Base-by-base conservation (phyloP, 2,113 vertebrate genomes). In the Artemisiospiza belli region DNA sequence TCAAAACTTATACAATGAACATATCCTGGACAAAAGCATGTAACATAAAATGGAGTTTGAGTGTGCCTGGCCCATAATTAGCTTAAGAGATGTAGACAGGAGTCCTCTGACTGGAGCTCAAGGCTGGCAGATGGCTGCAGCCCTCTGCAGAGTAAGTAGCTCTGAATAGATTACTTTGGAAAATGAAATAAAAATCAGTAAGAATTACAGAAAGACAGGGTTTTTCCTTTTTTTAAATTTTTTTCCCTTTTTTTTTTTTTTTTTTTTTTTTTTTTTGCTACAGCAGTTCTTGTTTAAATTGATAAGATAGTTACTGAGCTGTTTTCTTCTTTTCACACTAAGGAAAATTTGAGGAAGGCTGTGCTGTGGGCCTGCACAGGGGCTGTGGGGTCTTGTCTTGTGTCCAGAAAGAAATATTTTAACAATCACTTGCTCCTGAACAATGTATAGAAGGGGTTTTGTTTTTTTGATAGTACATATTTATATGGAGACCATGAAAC, bases 161-260 rank as follows among this genome's bases (percentile, higher is more conserved):
- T 88, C 69, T 77, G 66, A 81, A 58, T 12, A 85, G 35, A 69
- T 72, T 69, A 72, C 28, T 90, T 86, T 28, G 43, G 74, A 83
- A 90, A 93, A 87, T 80, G 15, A 94, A 93, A 70, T 66, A 78
- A 81, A 87, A 83, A 76, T 66, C 51, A 44, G 33, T 54, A 84
- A 78, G 43, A 74, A 67, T 33, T 18, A 94, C 61, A 27, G 31
- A 94, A 22, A 1, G 5, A 54, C 10, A 49, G 17, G 6, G 11
- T 4, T 66, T 87, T 84, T 19, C 1, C 58, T 21, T 58, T 39
- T 82, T 68, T n/a, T 6, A 8, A 44, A 18, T 51, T 27, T 46
- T 46, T 70, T n/a, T 33, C 9, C 8, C 10, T 24, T 6, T 58
- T 33, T 47, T 46, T 75, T 49, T 23, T 35, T 49, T 75, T 49